phyloP scores from a whole-genome alignment of 1,140 invertebrate species.

The Drosophila serrata region DNA sequence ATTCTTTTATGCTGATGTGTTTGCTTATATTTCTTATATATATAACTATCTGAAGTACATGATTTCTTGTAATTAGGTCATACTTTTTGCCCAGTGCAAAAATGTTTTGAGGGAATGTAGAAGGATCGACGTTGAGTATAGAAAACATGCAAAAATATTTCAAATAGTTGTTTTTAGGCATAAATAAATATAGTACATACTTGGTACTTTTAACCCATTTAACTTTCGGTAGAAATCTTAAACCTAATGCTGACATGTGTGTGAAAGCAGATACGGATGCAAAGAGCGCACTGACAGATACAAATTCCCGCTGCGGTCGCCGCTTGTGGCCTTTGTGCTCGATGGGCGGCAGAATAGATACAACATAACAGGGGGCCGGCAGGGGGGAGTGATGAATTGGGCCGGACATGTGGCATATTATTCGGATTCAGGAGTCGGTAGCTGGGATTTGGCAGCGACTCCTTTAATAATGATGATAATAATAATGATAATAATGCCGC shows the following conservation, averaged over 20 bases:
- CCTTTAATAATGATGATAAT: constrained; percentile 78
- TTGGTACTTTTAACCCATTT: constrained; percentile 47
- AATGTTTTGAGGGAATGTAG: too few relatives aligned
- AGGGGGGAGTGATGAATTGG: constrained; percentile 20
- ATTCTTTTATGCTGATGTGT: accelerated
- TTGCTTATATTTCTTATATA: neutral
- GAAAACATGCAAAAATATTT: neutral
- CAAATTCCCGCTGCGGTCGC: constrained; percentile 47
- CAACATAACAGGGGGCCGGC: neutral
- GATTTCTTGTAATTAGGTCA: too few relatives aligned
- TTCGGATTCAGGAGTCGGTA: constrained; percentile 45
- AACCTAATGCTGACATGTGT: constrained; percentile 75
- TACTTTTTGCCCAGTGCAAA: too few relatives aligned
- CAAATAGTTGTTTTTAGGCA: neutral
- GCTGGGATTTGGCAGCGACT: constrained; percentile 65
- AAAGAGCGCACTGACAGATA: constrained; percentile 21
- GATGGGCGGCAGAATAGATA: constrained; percentile 5
- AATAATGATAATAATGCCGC: constrained; percentile 70
- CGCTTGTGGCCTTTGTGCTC: constrained; percentile 47
- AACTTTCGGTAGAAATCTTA: constrained; percentile 62
- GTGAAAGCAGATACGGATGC: constrained; percentile 32
- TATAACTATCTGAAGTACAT: too few relatives aligned
- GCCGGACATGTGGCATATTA: constrained; percentile 69
- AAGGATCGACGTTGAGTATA: too few relatives aligned
- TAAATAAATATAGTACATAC: neutral